Evolutionary conservation across 2,888 invertebrate species (phyloP), one percentile per base, ranked within the genome.

Genomic region (Rutpela maculata): DNA sequence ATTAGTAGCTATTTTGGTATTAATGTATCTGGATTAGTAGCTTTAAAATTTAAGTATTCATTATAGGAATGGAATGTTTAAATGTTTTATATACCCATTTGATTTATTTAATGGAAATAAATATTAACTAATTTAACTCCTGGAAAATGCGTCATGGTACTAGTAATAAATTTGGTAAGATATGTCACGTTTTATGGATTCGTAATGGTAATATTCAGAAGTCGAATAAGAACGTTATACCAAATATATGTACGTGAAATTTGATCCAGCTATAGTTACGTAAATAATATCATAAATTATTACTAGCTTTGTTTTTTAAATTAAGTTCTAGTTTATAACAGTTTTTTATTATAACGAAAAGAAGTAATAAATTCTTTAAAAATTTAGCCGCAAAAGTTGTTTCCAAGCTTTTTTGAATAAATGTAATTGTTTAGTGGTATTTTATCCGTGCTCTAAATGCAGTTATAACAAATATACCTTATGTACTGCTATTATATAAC

Each of bases 1-100:
- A 81, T 81, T 81, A 74, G 76, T 55, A 31, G 63, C 67, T 71
- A 78, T 75, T 75, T 78, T 22, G 57, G 77, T 72, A 22, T 55
- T 38, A 22, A 22, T 15, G 26, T 62, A 43, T 22, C 68, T 38
- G 35, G 26, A 57, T 62, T 74, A 31, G 74, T 50, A 50, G 67
- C 26, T 69, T 75, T 63, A 38, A 66, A 65, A 57, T 31, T 26
- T 15, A 15, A 31, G 31, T 31, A 10, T 2, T 11, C 43, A 3
- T 43, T 43, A 43, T 43, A 43, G 43, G 15, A 43, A 12, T 43
- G 11, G 43, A 43, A 15, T 50, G 7, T 15, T 50, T 1, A 43
- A 11, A 11, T 1, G 43, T 43, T 26, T 43, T n/a, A n/a, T n/a
- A n/a, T 50, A n/a, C n/a, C 2, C 0, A 50, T 50, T n/a, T 50